phyloP scores from a whole-genome alignment of 2,113 vertebrate genomes.

The Neoarius graeffei region DNA sequence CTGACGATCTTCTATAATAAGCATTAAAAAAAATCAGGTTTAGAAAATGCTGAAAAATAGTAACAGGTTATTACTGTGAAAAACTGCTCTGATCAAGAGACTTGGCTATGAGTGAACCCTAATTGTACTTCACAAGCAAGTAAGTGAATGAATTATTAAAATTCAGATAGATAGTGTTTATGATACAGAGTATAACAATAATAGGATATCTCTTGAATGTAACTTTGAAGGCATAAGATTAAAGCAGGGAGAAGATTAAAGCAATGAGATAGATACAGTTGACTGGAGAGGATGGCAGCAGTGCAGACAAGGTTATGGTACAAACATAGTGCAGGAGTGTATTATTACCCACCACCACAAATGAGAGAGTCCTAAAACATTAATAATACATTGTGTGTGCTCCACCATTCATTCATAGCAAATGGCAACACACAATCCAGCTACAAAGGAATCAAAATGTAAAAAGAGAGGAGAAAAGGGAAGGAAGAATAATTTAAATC shows the following conservation, averaged over 20 bases:
- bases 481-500: conserved; percentile 13
- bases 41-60: background rate
- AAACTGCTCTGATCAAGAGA: background rate
- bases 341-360: conserved; percentile 6
- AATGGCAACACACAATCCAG: conserved; percentile 26
- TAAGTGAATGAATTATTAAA: background rate
- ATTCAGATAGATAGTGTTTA: conserved; percentile 10
- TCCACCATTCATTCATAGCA: conserved; percentile 29
- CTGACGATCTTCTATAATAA: background rate
- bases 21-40: background rate
- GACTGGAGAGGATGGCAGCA: background rate
- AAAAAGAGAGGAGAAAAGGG: conserved; percentile 5
- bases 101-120: background rate
- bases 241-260: background rate
- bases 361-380: conserved; percentile 5
- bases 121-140: background rate
- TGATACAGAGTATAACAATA: conserved; percentile 8
- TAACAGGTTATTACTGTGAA: background rate
- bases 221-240: background rate
- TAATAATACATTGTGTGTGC: conserved; percentile 28
- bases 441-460: conserved; percentile 3
- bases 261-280: conserved; percentile 6
- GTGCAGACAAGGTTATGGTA: conserved; percentile 16
- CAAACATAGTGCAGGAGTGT: conserved; percentile 27
- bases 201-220: background rate